Base-by-base conservation (phyloP, 2,888 invertebrate genomes). In the Chloroclysta siterata region DNA sequence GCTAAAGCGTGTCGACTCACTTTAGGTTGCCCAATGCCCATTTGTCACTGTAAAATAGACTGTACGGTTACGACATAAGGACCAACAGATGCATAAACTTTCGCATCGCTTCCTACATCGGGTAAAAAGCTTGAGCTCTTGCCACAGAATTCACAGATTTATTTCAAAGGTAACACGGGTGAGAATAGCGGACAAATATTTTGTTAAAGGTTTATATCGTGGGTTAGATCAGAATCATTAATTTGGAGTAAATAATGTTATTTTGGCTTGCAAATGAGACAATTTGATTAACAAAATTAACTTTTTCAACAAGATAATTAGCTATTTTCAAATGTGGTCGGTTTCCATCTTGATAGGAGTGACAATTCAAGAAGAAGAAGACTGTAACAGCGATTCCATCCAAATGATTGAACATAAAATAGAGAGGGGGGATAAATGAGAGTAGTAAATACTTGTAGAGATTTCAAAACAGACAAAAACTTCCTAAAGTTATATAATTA, bases 161-260 rank as follows among this genome's bases (percentile, higher is more conserved):
- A 52, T 58, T 51, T 46, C 15, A 0, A 14, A 3, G 8, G 5
- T 0, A 13, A 28, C 41, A 57, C 0, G 29, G 41, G 42, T 42
- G 41, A 33, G 11, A 50, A 50, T 29, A 7, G 39, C 11, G 10
- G 29, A 14, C 2, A 8, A 10, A 5, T 46, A 44, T 17, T 44
- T 8, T 11, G 13, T 7, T 8, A 46, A 33, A 46, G 14, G 46
- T 53, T 46, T 22, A 56, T 55, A 42, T 59, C 44, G 51, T 11
- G 13, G 22, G 15, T 39, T 28, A 53, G 14, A 53, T 60, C 41
- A 53, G 41, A n/a, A 47, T 53, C 53, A 48, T 60, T 60, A 53
- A 53, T 53, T 60, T 60, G 39, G 14, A 47, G 47, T 53, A 46
- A 47, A 41, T 53, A 53, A 53, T 47, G 53, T 53, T 53, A 53